Percentiles rank a stretch among this genome's conserved stretches.
These are phyloP conservation scores for Cremastobaeus sp. DNA, from an alignment of 2,888 invertebrate genomes.

Conservation along the genomic window DNA sequence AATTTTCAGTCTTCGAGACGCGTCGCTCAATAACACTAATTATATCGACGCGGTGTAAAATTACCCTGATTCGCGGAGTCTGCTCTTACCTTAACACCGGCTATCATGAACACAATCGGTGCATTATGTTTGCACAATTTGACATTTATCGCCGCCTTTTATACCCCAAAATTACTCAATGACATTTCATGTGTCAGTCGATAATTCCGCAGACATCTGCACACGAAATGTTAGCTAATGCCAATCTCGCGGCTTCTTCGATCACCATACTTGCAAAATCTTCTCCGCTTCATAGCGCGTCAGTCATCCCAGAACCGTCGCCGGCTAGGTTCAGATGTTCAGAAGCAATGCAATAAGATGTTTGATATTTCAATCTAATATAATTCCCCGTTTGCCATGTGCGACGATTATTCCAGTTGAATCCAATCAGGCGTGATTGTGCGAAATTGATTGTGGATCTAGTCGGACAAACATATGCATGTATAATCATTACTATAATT, in stretches of 20 bases:
- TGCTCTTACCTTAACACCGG: no score
- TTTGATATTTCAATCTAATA: no score
- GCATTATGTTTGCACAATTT: slow-evolving; percentile 10
- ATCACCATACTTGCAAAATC: slow-evolving; percentile 39
- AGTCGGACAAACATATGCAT: not conserved
- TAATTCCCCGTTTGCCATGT: not conserved
- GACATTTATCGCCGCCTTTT: slow-evolving; percentile 19
- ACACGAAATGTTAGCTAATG: slow-evolving; percentile 53
- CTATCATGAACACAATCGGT: no score
- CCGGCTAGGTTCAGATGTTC: not conserved
- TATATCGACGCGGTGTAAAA: no score
- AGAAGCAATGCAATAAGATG: no score
- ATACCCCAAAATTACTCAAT: slow-evolving; percentile 26
- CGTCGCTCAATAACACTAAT: not conserved
- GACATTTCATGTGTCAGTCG: slow-evolving; percentile 48
- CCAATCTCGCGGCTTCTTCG: slow-evolving; percentile 47
- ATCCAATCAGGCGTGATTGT: no score
- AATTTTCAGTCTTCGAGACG: slow-evolving; percentile 13
- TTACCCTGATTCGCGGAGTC: no score
- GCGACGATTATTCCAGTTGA: no score
- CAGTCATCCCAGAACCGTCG: no score
- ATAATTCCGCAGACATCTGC: slow-evolving; percentile 16
- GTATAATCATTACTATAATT: slow-evolving; percentile 24
- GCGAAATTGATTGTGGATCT: no score
- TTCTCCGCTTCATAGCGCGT: no score